Evolutionary conservation across 2,888 invertebrate genomes (phyloP), one percentile per base, ranked within the genome.

Genomic region (Drosophila ustulata): DNA sequence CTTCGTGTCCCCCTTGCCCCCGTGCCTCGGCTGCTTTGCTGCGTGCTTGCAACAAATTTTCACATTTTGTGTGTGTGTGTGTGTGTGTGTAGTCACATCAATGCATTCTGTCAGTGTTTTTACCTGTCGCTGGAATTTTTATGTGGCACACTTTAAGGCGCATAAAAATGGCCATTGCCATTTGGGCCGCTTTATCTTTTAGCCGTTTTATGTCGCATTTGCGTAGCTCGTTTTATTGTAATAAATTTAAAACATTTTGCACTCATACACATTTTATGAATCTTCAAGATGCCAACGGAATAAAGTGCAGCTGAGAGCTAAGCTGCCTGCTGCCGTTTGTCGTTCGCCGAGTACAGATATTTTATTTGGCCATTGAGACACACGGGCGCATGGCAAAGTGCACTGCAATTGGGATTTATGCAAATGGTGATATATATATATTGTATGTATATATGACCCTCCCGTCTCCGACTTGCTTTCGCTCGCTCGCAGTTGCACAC

Each of bases 221-320:
- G 81, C 83, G 86, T 85, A 83, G 85, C 73, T 77, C 81, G 75
- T 80, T 80, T 83, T 86, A 82, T 88, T 86, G 85, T 88, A 88
- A 88, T 86, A 86, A 88, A 88, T 86, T 88, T 88, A 85, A 88
- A 85, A 86, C 88, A 88, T 88, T 86, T 86, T 88, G 78, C 80
- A 80, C 80, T 86, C 88, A 88, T 85, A 86, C 86, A 88, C 80
- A 86, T 83, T 85, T 86, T 86, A 86, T 86, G 85, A 86, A 84
- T 84, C 83, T 75, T 86, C 77, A 77, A 64, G 79, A 58, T 71
- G 78, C 50, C 79, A 62, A 34, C 53, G 53, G 53, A 50, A 57
- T 67, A 83, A 86, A 82, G 83, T 86, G 82, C 86, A 85, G 83
- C 82, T 83, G 82, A 77, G 87, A 77, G 87, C 74, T 78, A 56